Evolutionary conservation across 2,113 vertebrate species (phyloP), one percentile per base, ranked within the genome.

Genomic region (Laticauda laticaudata): DNA sequence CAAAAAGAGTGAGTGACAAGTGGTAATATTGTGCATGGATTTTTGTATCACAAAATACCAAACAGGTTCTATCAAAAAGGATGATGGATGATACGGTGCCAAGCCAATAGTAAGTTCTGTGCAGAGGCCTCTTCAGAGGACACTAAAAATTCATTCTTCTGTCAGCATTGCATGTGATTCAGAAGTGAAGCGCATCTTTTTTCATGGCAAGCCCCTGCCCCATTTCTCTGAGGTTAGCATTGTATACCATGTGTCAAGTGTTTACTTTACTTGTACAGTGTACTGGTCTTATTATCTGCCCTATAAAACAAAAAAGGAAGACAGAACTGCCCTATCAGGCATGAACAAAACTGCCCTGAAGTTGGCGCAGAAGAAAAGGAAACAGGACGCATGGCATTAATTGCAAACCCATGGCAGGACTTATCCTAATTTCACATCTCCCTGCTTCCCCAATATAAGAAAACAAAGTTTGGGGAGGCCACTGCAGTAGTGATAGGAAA

Each of bases 261-360:
- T 93, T 88, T 29, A 26, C 18, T 90, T 56, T 85, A 59, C 54
- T 9, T 48, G 90, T 93, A 89, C 89, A 93, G 91, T 92, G 51
- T 54, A 75, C 92, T 75, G 91, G 51, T 96, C 95, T 91, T 95
- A 92, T 91, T 94, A 93, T 95, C 93, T 94, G 96, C 91, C 75
- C 81, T 93, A 94, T 94, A 59, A 95, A 91, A 88, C 0, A 0
- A 94, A 92, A 94, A 94, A 89, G 0, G 3, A 69, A 69, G 92
- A 6, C 91, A 2, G 4, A 26, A 0, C 0, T 34, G 54, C 5
- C 34, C 85, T 59, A 34, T n/a, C 48, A 4, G 2, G 54, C 45
- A 94, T 3, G 45, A 57, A 2, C 81, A 23, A 88, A 55, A 61
- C 1, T 0, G 88, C 87, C 91, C 94, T 61, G 14, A 8, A 56